Percentiles rank a stretch among this genome's conserved stretches.
These are phyloP conservation scores for Hetaerina americana DNA, from an alignment of 1,140 invertebrate genomes.

Conservation along the genomic window DNA sequence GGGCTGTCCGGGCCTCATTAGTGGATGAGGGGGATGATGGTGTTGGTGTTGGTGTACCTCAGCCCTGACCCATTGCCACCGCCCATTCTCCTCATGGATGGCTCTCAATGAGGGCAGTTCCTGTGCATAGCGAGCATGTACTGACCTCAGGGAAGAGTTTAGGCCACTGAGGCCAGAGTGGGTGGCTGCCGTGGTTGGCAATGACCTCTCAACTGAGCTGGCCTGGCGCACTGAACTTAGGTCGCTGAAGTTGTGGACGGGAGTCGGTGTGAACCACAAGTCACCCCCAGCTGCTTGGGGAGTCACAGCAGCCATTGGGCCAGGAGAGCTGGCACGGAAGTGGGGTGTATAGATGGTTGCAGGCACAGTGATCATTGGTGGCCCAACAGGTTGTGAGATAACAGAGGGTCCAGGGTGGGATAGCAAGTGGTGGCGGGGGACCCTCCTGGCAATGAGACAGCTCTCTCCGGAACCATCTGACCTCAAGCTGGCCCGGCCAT, in stretches of 20 bases:
- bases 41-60: conserved; percentile 23
- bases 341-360: conserved; percentile 31
- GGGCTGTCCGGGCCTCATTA: conserved; percentile 2
- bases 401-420: conserved; percentile 19
- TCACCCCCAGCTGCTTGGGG: conserved; percentile 16
- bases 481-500: conserved; percentile 46
- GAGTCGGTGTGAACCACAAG: conserved; percentile 39
- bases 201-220: conserved; percentile 63
- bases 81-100: conserved; percentile 49
- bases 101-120: conserved; percentile 57
- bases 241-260: conserved; percentile 59
- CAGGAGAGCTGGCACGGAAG: conserved; percentile 51
- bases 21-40: conserved; percentile 3
- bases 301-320: conserved; percentile 31
- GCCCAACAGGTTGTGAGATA: conserved; percentile 32
- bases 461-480: conserved; percentile 48
- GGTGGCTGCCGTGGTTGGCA: conserved; percentile 34
- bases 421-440: conserved; percentile 8
- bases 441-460: conserved; percentile 16
- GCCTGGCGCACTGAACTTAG: conserved; percentile 71
- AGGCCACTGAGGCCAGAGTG: background rate
- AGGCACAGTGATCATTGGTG: conserved; percentile 31
- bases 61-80: conserved; percentile 24
- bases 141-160: conserved; percentile 42
- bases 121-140: conserved; percentile 54